Conservation (phyloP, 2,888 invertebrate species). For the Nymphalis polychloros region DNA sequence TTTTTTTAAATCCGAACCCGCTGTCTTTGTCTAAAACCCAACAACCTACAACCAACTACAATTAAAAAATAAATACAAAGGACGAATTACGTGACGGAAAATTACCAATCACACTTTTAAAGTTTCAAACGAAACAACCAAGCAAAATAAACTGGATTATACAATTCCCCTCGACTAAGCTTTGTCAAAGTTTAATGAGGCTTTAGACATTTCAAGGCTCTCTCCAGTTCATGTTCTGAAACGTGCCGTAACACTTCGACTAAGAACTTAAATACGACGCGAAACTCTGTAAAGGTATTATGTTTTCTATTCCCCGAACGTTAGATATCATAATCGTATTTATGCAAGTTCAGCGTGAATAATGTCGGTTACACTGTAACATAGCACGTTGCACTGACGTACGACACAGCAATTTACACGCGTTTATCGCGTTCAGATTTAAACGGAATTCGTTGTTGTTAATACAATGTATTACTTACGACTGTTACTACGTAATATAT, state of each 20-base stretch:
- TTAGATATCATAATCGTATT: too few relatives aligned
- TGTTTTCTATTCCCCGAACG: not conserved
- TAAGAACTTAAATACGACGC: not conserved
- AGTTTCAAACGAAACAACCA: too few relatives aligned
- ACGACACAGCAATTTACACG: slow-evolving; percentile 1
- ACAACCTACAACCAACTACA: too few relatives aligned
- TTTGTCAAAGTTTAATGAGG: not conserved
- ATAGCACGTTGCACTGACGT: slow-evolving; percentile 1
- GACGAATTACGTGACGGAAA: too few relatives aligned
- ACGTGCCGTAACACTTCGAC: not conserved
- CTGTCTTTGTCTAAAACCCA: too few relatives aligned
- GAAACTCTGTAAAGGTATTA: not conserved
- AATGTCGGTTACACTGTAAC: too few relatives aligned
- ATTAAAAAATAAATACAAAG: too few relatives aligned
- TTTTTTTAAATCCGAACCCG: too few relatives aligned
- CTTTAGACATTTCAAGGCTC: not conserved
- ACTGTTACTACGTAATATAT: not conserved
- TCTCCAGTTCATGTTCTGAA: not conserved
- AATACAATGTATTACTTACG: not conserved
- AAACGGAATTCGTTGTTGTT: not conserved
- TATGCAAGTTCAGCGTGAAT: too few relatives aligned
- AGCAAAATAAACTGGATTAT: too few relatives aligned
- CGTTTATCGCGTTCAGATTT: not conserved
- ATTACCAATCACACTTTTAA: too few relatives aligned
- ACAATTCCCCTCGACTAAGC: not conserved